Base-by-base conservation (phyloP, 1,140 invertebrate genomes). In the Zaprionus lachaisei region DNA sequence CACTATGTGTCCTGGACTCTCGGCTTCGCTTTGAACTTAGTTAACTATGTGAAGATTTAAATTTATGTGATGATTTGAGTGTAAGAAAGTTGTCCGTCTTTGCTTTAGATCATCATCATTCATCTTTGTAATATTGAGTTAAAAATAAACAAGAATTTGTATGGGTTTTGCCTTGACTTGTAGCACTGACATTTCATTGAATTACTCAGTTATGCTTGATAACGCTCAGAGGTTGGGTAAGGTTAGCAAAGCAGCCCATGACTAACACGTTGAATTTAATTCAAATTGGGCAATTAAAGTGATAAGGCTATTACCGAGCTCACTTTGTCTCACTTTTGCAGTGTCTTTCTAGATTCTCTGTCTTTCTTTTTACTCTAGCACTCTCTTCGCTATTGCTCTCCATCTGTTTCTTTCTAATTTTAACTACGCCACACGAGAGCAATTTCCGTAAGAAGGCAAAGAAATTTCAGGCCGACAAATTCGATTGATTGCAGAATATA, bases 401-500 rank as follows among this genome's bases (percentile, higher is more conserved):
- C 17, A 4, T 20, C 9, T 49, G 9, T 22, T 20, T 7, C 7
- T 7, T 11, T 7, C 17, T 49, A 22, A 24, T 51, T 14, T 24
- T 14, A 12, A 11, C 47, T 51, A 14, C 47, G 20, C 5, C 20
- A 12, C 20, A 51, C 47, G 20, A 51, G 20, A 22, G 24, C 20
- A 51, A 51, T 60, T 56, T 37, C 28, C 70, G 63, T 15, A 55
- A 55, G 20, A 66, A 41, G 49, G 6, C 34, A 56, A n/a, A 17
- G 37, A 70, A 75, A 63, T 62, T 70, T 38, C 72, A 57, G 28
- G 11, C 69, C n/a, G 22, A 15, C 38, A 67, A 77, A 77, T 44
- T 66, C 38, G 62, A 77, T 77, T 72, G 72, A 57, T 57, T 63
- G 69, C 56, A 72, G 71, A 61, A 60, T 55, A 44, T 56, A 44